These are phyloP conservation scores for Hipparchia sbordonii DNA, from an alignment of 2,888 invertebrate genomes.

Conservation along the genomic window DNA sequence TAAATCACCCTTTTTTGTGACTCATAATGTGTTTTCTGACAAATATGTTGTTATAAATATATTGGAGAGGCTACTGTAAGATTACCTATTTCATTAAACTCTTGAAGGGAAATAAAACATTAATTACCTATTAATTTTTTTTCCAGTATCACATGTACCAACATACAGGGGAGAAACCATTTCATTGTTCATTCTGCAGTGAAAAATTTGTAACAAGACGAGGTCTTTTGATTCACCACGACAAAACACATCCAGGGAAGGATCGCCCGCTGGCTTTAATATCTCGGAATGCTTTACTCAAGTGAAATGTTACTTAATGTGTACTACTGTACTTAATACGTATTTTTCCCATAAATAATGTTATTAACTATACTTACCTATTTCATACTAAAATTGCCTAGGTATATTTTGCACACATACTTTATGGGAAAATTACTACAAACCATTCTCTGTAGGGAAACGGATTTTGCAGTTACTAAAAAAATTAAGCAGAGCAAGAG, in stretches of 20 bases:
- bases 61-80: too few species aligned
- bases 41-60: neutral
- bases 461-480: too few species aligned
- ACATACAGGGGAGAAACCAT: constrained; percentile 96
- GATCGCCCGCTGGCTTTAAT: constrained; percentile 59
- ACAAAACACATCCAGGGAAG: constrained; percentile 58
- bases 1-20: too few species aligned
- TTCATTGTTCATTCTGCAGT: constrained; percentile 89
- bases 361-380: too few species aligned
- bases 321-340: too few species aligned
- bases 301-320: constrained; percentile 42
- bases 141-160: constrained; percentile 76
- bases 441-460: too few species aligned
- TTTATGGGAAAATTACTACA: too few species aligned
- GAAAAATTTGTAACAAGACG: constrained; percentile 66
- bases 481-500: too few species aligned
- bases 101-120: neutral
- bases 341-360: neutral
- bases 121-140: constrained; percentile 20
- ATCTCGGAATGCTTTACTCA: constrained; percentile 58
- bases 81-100: too few species aligned
- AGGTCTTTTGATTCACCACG: constrained; percentile 67
- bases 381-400: too few species aligned
- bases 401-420: too few species aligned
- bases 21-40: too few species aligned